Evolutionary conservation across 2,888 invertebrate species (phyloP).

Genomic region (Melanostoma scalare): DNA sequence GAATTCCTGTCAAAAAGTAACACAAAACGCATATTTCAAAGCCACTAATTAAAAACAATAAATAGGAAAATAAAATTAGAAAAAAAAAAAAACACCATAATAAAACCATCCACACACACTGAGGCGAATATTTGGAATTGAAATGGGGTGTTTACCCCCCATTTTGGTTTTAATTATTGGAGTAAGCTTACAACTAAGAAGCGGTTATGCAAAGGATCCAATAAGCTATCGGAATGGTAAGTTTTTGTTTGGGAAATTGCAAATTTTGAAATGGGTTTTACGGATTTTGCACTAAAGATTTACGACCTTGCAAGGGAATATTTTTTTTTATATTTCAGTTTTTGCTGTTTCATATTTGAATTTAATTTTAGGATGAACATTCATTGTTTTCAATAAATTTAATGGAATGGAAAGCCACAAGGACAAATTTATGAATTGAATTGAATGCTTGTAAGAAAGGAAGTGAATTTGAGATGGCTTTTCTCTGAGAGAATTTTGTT

Average conservation of each 20-base stretch:
- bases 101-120: conserved; percentile 39
- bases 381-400: no score
- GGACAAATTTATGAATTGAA: no score
- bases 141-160: conserved; percentile 78
- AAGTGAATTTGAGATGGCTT: no score
- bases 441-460: no score
- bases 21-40: background rate
- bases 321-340: no score
- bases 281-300: no score
- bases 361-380: no score
- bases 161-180: conserved; percentile 71
- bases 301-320: no score
- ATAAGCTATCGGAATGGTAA: conserved; percentile 68
- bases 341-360: no score
- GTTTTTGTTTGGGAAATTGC: conserved; percentile 18
- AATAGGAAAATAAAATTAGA: background rate
- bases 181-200: conserved; percentile 53
- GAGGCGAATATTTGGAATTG: conserved; percentile 41
- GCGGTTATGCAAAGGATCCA: conserved; percentile 51
- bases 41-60: conserved; percentile 20
- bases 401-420: no score
- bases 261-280: no score
- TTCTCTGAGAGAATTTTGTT: no score
- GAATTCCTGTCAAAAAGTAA: conserved; percentile 18
- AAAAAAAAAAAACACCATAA: conserved; percentile 25